Evolutionary conservation across 2,888 invertebrate species (phyloP).

Genomic region (Proisotoma minuta): DNA sequence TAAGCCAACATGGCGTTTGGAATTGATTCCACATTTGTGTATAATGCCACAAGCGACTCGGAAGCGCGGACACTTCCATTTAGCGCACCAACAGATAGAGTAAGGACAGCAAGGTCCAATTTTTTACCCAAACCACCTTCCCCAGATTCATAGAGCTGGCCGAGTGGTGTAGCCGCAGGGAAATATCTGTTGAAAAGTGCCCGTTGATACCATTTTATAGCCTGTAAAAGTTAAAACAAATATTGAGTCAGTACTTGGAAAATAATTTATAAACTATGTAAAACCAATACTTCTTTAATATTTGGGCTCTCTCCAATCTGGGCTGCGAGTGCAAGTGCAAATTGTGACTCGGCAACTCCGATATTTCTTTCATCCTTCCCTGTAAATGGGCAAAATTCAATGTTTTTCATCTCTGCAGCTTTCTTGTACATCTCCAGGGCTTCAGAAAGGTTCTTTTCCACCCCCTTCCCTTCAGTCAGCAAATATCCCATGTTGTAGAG

Average conservation of each 20-base stretch:
- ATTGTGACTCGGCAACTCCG: slow-evolving; percentile 20
- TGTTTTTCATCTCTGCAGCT: slow-evolving; percentile 5
- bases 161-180: not conserved
- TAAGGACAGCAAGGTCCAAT: not conserved
- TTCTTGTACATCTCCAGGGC: not conserved
- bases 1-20: too few species aligned
- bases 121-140: not conserved
- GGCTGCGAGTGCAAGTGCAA: slow-evolving; percentile 16
- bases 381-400: not conserved
- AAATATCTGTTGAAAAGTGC: not conserved
- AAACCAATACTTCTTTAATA: too few species aligned
- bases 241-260: too few species aligned
- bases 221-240: too few species aligned
- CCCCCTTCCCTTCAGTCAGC: slow-evolving; percentile 20
- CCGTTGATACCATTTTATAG: not conserved
- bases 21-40: too few species aligned
- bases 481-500: slow-evolving; percentile 25
- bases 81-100: not conserved
- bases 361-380: not conserved
- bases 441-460: slow-evolving; percentile 5
- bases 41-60: too few species aligned
- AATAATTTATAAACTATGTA: too few species aligned
- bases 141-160: not conserved
- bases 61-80: not conserved
- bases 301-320: too few species aligned